Evolutionary conservation across 2,113 vertebrate species (phyloP), one percentile per base, ranked within the genome.

Genomic region (Orycteropus afer): DNA sequence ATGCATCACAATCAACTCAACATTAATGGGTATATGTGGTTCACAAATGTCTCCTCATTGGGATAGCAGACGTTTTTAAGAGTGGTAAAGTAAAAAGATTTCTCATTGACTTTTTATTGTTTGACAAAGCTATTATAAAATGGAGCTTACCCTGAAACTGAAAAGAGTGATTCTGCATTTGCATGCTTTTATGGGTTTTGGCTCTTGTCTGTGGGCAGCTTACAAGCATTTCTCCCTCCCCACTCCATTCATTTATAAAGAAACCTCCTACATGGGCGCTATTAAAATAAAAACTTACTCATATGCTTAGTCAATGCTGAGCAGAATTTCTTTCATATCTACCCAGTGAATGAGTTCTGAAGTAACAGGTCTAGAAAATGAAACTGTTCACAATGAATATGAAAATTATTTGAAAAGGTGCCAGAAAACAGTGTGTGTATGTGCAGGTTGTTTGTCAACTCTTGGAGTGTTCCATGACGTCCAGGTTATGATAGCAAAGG

Each of bases 331-430:
- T 97, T 93, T 97, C 95, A 91, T 93, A 89, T 61, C 61, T 84
- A 84, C 83, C 87, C 79, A 88, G 32, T 98, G 97, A 98, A 97
- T 98, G 97, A 97, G 95, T 93, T 97, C 95, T 96, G 96, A 97
- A 97, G 89, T 97, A 83, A 87, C 92, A 89, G 71, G 45, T 55
- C 89, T 96, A 96, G 95, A 96, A 97, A 97, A 97, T 40, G 97
- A 97, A 97, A 97, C 96, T 94, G 67, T 94, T 97, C 89, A 81
- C 85, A 95, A 93, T 94, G 94, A 97, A 78, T 96, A 96, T 94
- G 96, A 95, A 96, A 97, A 97, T 94, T 49, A 95, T 61, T 96
- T 95, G 81, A 81, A 93, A 69, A 94, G 69, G 47, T 88, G 71
- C 59, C 89, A 96, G 87, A 67, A 78, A 92, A 89, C n/a, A 67